Evolutionary conservation across 1,140 invertebrate species (phyloP), one percentile per base, ranked within the genome.

Genomic region (Mamestra configurata): DNA sequence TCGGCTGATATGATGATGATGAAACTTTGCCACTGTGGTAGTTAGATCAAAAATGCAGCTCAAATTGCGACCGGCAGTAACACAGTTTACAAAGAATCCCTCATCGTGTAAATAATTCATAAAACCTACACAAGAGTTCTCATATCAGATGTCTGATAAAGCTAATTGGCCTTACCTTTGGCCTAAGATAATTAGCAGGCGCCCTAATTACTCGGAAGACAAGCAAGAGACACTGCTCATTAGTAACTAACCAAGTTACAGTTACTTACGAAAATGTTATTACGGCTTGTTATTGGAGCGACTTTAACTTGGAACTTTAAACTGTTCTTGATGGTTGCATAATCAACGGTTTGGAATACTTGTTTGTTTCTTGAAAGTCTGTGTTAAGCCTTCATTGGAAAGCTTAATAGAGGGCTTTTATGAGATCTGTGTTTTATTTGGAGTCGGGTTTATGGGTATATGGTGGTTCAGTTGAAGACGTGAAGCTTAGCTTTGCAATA

Each of bases 231-330:
- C 37, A 20, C 37, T 66, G 40, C 64, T 68, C 40, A 27, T 13
- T 37, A 64, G 31, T 68, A 68, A n/a, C n/a, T n/a, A n/a, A n/a
- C n/a, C n/a, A n/a, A 68, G 18, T 40, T 43, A 43, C n/a, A 37
- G 22, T 68, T 46, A 27, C 10, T 46, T 27, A 46, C 40, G 24
- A 49, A 68, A 40, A 68, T 46, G 64, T 68, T n/a, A n/a, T n/a
- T 43, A 66, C 20, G 22, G 15, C 22, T 24, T 24, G 53, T 55
- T 46, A 68, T 49, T 46, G 18, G 46, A 43, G 35, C 43, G 10
- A 66, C 61, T 18, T 66, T 43, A 43, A 22, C 3, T 43, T 24
- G 31, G 31, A 61, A 68, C 64, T 68, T 68, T 64, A 20, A 40
- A 64, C 35, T 40, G 59, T 40, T 37, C 59, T 20, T 64, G 27